Conservation (phyloP, 2,888 invertebrate genomes). For the Heliconius hortense region DNA sequence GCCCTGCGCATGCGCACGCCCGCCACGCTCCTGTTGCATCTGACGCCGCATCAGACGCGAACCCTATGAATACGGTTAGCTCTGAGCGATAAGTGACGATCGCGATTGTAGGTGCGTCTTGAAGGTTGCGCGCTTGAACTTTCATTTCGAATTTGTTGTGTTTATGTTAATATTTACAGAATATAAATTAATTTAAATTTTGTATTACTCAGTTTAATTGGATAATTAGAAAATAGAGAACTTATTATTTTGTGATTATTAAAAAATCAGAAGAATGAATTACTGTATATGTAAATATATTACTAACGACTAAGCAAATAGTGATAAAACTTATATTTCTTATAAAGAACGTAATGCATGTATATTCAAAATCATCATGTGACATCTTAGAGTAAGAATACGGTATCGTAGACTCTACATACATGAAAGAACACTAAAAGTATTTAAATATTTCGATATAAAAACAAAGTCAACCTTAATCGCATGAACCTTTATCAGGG, state of each 20-base stretch:
- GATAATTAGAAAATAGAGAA: not conserved
- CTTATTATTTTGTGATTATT: too few species aligned
- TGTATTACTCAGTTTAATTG: not conserved
- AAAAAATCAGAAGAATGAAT: not conserved
- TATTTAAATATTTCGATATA: slow-evolving; percentile 16
- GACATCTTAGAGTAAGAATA: too few species aligned
- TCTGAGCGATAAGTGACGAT: slow-evolving; percentile 70
- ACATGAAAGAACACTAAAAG: not conserved
- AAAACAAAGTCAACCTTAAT: slow-evolving; percentile 40
- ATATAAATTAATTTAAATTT: not conserved
- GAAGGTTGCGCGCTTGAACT: slow-evolving; percentile 12
- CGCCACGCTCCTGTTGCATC: slow-evolving; percentile 80
- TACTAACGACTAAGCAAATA: not conserved
- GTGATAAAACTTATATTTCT: not conserved
- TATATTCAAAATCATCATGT: not conserved
- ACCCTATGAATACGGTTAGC: slow-evolving; percentile 72
- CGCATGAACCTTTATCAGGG: slow-evolving; percentile 68
- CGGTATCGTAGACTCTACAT: not conserved
- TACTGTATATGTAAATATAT: not conserved
- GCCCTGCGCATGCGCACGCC: slow-evolving; percentile 64
- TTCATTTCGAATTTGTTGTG: not conserved
- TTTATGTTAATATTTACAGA: not conserved
- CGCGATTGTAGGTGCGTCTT: slow-evolving; percentile 38
- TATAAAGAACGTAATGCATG: not conserved
- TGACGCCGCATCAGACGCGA: slow-evolving; percentile 75